These are phyloP conservation scores for Blomia tropicalis DNA, from an alignment of 2,888 invertebrate species.

Conservation along the genomic window DNA sequence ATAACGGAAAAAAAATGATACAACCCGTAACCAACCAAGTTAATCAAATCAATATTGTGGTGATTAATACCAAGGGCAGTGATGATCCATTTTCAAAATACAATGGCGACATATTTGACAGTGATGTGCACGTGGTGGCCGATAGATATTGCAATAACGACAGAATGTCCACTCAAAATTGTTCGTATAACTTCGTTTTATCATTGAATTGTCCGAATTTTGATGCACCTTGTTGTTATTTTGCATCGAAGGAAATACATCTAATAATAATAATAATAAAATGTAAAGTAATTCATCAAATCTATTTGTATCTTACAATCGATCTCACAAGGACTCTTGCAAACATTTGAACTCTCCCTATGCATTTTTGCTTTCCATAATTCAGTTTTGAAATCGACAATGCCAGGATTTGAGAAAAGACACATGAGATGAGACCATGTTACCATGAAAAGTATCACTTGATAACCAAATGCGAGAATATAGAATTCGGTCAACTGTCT, in stretches of 20 bases:
- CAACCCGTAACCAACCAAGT: background rate
- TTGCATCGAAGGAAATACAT: background rate
- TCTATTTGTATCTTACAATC: conserved; percentile 1
- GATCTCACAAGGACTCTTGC: background rate
- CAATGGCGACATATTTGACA: conserved; percentile 71
- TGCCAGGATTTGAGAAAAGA: conserved; percentile 73
- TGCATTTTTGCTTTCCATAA: background rate
- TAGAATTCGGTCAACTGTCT: background rate
- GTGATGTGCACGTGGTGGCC: conserved; percentile 70
- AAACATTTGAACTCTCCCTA: background rate
- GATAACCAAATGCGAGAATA: conserved; percentile 16
- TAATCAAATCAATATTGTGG: conserved; percentile 9
- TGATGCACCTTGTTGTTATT: conserved; percentile 1
- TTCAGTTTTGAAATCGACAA: conserved; percentile 39
- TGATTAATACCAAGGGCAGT: conserved; percentile 53
- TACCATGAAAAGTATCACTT: conserved; percentile 49
- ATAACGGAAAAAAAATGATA: conserved; percentile 12
- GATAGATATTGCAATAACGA: conserved; percentile 59
- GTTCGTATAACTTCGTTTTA: conserved; percentile 20
- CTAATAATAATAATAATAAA: background rate
- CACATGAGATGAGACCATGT: conserved; percentile 63
- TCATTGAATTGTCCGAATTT: background rate
- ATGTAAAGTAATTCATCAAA: background rate
- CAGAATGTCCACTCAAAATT: conserved; percentile 53
- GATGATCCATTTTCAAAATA: conserved; percentile 65